Base-by-base conservation (phyloP, 2,888 invertebrate genomes). In the Nematopogon swammerdamellus region DNA sequence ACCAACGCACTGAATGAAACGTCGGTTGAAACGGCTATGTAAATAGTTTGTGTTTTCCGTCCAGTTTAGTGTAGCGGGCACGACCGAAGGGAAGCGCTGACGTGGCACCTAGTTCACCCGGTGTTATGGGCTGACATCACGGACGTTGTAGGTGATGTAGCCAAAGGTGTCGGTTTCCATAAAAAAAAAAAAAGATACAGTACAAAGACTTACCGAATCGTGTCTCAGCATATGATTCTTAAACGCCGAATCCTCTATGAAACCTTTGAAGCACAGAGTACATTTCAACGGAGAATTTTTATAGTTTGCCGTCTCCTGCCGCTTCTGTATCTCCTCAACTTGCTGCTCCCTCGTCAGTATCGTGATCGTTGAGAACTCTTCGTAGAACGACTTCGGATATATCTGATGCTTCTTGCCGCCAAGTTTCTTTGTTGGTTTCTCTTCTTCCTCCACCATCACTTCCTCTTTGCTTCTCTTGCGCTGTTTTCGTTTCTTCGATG, bases 331-430 rank as follows among this genome's bases (percentile, higher is more conserved):
- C 10, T 52, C 52, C 19, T 44, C 5, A 1, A 43, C 25, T 25
- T 54, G 52, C 17, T 54, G 44, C 1, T 49, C 51, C 1, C 48
- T 10, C 6, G 16, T 50, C 17, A 46, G 36, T 18, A 18, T 30
- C 18, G 30, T 46, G 36, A 46, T 46, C 17, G 36, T 36, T 3
- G 36, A 4, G 36, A 36, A 36, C 36, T 36, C 36, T 14, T 36
- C 11, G 36, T 36, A 36, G 36, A 8, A 36, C 8, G 36, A 36
- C 11, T 36, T 8, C 11, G 36, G 36, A 14, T 36, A 36, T 3
- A 14, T 8, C 36, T 36, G 36, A 14, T 36, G 36, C 36, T 36
- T 36, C 36, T 36, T 36, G 25, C 25, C 25, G 8, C 25, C 25
- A 6, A 6, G 25, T 14, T 3, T 6, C 36, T 36, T 36, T 4